phyloP scores from a whole-genome alignment of 35 echinoderm and acorn worm species.

The Holothuria glaberrima region DNA sequence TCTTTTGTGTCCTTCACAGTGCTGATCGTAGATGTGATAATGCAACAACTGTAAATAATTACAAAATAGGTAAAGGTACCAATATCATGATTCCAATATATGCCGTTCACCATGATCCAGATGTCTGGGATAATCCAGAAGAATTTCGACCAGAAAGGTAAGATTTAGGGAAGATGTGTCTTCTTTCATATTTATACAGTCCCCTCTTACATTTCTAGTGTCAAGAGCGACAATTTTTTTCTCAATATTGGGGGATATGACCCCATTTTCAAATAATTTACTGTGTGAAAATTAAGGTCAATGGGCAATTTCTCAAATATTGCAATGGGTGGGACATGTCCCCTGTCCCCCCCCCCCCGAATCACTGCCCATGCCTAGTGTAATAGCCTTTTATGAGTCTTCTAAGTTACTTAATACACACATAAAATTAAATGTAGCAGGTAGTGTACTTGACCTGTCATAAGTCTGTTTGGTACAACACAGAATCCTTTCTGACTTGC shows the following conservation, averaged over 20 bases:
- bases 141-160: constrained; percentile 56
- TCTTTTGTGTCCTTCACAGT: neutral
- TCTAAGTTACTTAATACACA: too few relatives aligned
- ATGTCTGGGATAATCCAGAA: constrained; percentile 32
- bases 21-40: constrained; percentile 16
- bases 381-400: too few relatives aligned
- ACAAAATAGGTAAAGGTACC: neutral
- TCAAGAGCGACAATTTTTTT: too few relatives aligned
- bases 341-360: too few relatives aligned
- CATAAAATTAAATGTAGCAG: neutral
- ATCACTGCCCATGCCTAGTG: too few relatives aligned
- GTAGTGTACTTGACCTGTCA: neutral
- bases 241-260: too few relatives aligned
- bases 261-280: too few relatives aligned
- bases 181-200: neutral
- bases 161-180: neutral
- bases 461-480: neutral
- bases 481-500: neutral
- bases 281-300: too few relatives aligned
- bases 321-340: too few relatives aligned
- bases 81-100: constrained; percentile 29
- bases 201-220: neutral
- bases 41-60: neutral
- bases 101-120: constrained; percentile 32
- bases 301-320: too few relatives aligned